A percentile compares a stretch with the other conserved stretches of the same genome.
These are phyloP conservation scores for Thecophora atra DNA, from an alignment of 2,888 invertebrate genomes.

Conservation along the genomic window DNA sequence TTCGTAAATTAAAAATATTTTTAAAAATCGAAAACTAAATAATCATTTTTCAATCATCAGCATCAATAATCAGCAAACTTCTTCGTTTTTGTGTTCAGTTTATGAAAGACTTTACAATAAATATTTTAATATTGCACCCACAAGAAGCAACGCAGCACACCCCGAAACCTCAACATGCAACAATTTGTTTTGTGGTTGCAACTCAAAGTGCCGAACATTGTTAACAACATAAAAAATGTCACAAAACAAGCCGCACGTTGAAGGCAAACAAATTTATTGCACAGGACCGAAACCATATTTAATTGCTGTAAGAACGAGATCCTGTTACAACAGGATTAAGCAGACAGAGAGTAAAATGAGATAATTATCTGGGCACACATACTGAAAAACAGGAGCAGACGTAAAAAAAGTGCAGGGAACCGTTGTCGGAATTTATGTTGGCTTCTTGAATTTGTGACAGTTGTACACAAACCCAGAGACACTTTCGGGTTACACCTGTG, in stretches of 20 bases:
- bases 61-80: too few species aligned
- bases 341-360: not conserved
- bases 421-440: not conserved
- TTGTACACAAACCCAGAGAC: constrained; percentile 52
- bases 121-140: not conserved
- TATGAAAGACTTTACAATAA: not conserved
- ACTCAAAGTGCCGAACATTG: constrained; percentile 41
- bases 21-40: too few species aligned
- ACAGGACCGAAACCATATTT: constrained; percentile 20
- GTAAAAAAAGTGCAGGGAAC: not conserved
- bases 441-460: constrained; percentile 27
- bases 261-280: constrained; percentile 55
- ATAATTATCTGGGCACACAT: not conserved
- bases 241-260: constrained; percentile 60
- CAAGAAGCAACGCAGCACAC: constrained; percentile 6
- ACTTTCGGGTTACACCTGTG: constrained; percentile 47
- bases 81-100: not conserved
- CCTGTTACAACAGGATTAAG: not conserved
- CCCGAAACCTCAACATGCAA: constrained; percentile 17
- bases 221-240: constrained; percentile 64
- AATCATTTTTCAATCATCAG: too few species aligned
- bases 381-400: not conserved
- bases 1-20: too few species aligned
- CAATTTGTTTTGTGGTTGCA: constrained; percentile 17
- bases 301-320: constrained; percentile 2